Percentiles rank a stretch among this genome's conserved stretches.
These are phyloP conservation scores for Beris morrisii DNA, from an alignment of 2,888 invertebrate genomes.

Conservation along the genomic window DNA sequence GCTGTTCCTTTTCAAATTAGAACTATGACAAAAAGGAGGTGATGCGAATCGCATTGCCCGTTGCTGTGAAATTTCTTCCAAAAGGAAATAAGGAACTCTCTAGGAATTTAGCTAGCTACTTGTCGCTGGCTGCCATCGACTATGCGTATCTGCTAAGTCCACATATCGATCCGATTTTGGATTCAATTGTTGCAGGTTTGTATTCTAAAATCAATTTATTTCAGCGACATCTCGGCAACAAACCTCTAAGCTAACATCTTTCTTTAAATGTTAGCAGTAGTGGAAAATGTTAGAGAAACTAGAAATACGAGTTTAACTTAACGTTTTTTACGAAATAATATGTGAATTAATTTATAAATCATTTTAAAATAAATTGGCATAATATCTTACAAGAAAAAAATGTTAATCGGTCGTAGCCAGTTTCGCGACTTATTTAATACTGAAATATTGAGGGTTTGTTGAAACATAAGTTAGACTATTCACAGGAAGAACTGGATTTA, in stretches of 20 bases:
- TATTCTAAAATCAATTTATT: neutral
- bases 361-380: too few relatives aligned
- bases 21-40: slow-evolving; percentile 65
- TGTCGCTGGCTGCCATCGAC: slow-evolving; percentile 89
- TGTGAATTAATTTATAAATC: neutral
- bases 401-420: too few relatives aligned
- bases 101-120: slow-evolving; percentile 86
- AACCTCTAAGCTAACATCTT: too few relatives aligned
- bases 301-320: too few relatives aligned
- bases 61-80: slow-evolving; percentile 88
- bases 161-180: slow-evolving; percentile 87
- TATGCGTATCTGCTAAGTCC: slow-evolving; percentile 83
- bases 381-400: too few relatives aligned
- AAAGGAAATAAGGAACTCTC: slow-evolving; percentile 89
- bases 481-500: too few relatives aligned
- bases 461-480: too few relatives aligned
- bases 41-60: slow-evolving; percentile 71
- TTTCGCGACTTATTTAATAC: too few relatives aligned
- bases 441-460: too few relatives aligned
- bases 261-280: neutral
- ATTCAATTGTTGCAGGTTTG: slow-evolving; percentile 86
- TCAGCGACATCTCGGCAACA: neutral
- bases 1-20: slow-evolving; percentile 46
- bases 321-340: neutral
- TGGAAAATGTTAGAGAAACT: too few relatives aligned